Evolutionary conservation across 2,888 invertebrate species (phyloP).

Genomic region (Eupithecia subfuscata): DNA sequence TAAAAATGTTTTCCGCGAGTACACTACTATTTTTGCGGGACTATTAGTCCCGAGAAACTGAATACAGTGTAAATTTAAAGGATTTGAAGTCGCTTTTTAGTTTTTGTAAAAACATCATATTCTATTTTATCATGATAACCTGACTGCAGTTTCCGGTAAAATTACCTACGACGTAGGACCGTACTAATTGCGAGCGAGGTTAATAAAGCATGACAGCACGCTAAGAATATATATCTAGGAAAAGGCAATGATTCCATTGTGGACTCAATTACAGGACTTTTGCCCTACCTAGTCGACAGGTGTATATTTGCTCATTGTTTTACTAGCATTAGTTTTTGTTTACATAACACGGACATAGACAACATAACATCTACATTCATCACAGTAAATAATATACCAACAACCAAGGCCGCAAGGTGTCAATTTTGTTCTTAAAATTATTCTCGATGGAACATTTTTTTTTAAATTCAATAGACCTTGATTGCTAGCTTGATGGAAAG

Average conservation of each 20-base stretch:
- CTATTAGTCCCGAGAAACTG: too few species aligned
- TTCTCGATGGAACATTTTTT: neutral
- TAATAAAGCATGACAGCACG: conserved; percentile 27
- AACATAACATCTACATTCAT: neutral
- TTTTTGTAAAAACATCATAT: neutral
- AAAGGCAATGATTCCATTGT: conserved; percentile 40
- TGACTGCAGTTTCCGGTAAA: neutral
- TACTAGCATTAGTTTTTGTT: conserved; percentile 10
- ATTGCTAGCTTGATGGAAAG: too few species aligned
- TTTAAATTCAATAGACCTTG: too few species aligned
- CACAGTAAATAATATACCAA: neutral
- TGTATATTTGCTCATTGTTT: neutral
- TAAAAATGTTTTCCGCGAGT: too few species aligned
- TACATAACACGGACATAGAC: conserved; percentile 2
- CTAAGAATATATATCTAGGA: conserved; percentile 34
- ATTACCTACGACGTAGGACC: neutral
- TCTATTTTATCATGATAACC: neutral
- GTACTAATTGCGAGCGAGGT: neutral
- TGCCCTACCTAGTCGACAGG: conserved; percentile 15
- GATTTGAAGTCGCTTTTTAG: neutral
- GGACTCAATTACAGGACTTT: conserved; percentile 40
- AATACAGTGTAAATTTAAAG: too few species aligned
- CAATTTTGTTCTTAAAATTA: neutral
- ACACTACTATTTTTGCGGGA: too few species aligned
- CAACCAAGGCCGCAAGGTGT: neutral